Conservation (phyloP, 2,888 invertebrate species). For the Lampropteryx suffumata region DNA sequence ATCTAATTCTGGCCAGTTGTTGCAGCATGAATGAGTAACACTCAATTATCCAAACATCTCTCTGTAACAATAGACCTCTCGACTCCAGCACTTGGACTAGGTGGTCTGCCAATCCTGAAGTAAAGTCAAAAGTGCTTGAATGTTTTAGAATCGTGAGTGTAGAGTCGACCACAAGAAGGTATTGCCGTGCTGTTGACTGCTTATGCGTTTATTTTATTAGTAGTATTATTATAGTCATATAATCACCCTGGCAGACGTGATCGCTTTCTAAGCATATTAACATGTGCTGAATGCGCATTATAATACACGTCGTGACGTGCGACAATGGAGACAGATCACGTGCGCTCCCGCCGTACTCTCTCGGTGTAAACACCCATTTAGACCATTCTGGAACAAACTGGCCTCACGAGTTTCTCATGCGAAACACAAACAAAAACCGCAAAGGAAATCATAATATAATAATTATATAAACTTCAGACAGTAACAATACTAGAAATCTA, state of each 20-base stretch:
- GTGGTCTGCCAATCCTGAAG: too few species aligned
- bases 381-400: slow-evolving; percentile 39
- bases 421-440: slow-evolving; percentile 8
- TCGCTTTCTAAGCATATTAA: slow-evolving; percentile 39
- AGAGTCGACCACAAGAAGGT: too few species aligned
- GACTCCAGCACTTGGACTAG: too few species aligned
- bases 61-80: too few species aligned
- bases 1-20: too few species aligned
- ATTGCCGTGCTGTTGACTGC: too few species aligned
- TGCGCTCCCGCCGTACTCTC: slow-evolving; percentile 44
- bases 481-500: slow-evolving; percentile 7
- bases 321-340: slow-evolving; percentile 51
- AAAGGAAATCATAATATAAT: slow-evolving; percentile 5
- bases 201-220: too few species aligned
- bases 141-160: too few species aligned
- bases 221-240: slow-evolving; percentile 21
- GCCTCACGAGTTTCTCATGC: slow-evolving; percentile 11
- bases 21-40: too few species aligned
- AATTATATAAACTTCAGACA: neutral
- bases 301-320: slow-evolving; percentile 40
- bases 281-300: slow-evolving; percentile 28
- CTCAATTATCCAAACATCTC: too few species aligned
- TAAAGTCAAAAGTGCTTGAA: too few species aligned
- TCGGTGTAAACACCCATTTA: slow-evolving; percentile 53
- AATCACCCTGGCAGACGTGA: slow-evolving; percentile 30